Evolutionary conservation across 2,113 vertebrate genomes (phyloP).

Genomic region (Myotis yumanensis): DNA sequence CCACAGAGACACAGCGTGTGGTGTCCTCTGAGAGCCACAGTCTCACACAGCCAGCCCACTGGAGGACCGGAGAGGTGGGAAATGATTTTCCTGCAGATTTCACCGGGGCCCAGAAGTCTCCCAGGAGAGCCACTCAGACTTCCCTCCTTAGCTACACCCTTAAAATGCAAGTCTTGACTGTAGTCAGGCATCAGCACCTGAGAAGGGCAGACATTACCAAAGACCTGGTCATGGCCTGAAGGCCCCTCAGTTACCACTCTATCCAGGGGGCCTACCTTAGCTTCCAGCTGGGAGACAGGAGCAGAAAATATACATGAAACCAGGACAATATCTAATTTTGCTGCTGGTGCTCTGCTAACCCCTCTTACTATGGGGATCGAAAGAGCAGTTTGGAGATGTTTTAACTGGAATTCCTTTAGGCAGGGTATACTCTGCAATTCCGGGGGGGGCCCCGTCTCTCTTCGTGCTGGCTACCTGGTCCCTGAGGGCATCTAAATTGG

Average conservation of each 20-base stretch:
- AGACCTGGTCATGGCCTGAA: rapidly evolving
- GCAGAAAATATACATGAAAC: background rate
- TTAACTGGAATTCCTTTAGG: background rate
- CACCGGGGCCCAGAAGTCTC: background rate
- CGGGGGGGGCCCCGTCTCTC: background rate
- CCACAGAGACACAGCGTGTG: too few species aligned
- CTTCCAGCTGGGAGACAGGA: background rate
- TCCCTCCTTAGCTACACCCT: background rate
- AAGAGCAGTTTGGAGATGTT: background rate
- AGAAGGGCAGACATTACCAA: background rate
- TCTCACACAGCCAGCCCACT: background rate
- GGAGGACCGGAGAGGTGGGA: background rate
- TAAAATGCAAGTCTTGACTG: background rate
- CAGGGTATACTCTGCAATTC: too few species aligned
- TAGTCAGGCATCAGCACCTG: background rate
- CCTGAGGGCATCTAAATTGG: background rate
- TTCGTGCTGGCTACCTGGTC: background rate
- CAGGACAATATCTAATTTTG: background rate
- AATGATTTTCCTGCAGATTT: background rate
- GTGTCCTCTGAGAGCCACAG: rapidly evolving
- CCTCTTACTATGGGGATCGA: background rate
- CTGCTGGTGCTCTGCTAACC: background rate
- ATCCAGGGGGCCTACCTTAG: background rate
- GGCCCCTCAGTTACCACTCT: background rate
- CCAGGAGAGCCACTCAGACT: background rate